Percentiles rank a stretch among this genome's conserved stretches.
Conservation (phyloP, 2,113 vertebrate genomes). For the Psilopsiagon aymara region DNA sequence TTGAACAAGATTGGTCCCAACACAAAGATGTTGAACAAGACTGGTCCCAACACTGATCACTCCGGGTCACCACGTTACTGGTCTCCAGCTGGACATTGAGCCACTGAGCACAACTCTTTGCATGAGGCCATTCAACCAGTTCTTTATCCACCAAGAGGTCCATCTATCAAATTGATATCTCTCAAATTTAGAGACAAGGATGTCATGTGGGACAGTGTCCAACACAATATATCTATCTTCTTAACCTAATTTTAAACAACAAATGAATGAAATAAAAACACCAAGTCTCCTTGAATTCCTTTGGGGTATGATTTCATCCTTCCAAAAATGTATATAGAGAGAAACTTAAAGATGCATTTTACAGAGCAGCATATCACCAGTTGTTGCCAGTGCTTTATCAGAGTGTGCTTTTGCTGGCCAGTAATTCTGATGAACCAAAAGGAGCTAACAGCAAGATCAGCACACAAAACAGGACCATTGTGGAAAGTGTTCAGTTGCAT, state of each 20-base stretch:
- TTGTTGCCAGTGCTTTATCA: background rate
- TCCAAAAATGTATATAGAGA: background rate
- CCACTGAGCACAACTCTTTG: too few relatives aligned
- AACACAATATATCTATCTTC: background rate
- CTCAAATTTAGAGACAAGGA: too few relatives aligned
- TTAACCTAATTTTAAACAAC: constrained; percentile 27
- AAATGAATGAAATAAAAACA: constrained; percentile 16
- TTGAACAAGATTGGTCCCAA: too few relatives aligned
- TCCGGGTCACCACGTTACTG: too few relatives aligned
- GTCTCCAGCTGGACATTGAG: too few relatives aligned
- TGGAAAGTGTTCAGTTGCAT: background rate
- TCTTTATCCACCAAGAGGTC: too few relatives aligned
- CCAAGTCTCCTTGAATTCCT: background rate
- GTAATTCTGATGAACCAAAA: background rate
- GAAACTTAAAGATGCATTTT: background rate
- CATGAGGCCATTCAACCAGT: too few relatives aligned
- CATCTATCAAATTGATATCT: too few relatives aligned
- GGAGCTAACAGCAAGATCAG: background rate
- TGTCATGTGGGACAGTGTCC: too few relatives aligned
- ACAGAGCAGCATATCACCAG: background rate
- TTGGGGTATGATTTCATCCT: background rate
- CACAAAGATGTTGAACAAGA: too few relatives aligned
- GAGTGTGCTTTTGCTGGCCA: background rate
- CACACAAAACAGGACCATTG: background rate
- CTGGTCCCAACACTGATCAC: too few relatives aligned